These are phyloP conservation scores for Synanthedon formicaeformis DNA, from an alignment of 2,888 invertebrate genomes.

Conservation along the genomic window DNA sequence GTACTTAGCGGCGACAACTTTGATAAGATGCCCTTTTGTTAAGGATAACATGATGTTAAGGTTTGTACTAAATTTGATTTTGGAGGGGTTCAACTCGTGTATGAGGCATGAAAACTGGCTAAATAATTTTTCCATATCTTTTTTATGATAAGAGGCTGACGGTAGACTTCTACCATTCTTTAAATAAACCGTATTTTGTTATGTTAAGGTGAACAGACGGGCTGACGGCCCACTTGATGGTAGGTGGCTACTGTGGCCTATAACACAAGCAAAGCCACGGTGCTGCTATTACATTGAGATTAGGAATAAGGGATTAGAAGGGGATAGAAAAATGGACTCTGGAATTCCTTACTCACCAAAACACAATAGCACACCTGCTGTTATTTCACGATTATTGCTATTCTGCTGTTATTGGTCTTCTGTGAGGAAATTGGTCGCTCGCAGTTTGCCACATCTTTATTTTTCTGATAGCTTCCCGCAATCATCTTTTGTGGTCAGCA, in stretches of 20 bases:
- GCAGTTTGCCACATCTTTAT: too few relatives aligned
- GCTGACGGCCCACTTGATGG: background rate
- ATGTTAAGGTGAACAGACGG: background rate
- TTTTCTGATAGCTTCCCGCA: too few relatives aligned
- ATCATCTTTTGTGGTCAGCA: too few relatives aligned
- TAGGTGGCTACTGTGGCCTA: background rate
- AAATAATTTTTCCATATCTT: too few relatives aligned
- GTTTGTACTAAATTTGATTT: conserved; percentile 1
- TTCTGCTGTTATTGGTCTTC: too few relatives aligned
- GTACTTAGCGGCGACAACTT: conserved; percentile 43
- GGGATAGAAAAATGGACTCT: background rate
- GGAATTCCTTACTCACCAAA: background rate
- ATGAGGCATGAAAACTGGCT: too few relatives aligned
- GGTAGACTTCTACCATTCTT: too few relatives aligned
- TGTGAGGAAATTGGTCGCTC: too few relatives aligned
- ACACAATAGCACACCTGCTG: background rate
- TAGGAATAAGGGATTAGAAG: too few relatives aligned
- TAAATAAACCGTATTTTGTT: too few relatives aligned
- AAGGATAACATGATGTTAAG: conserved; percentile 26
- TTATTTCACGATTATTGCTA: too few relatives aligned
- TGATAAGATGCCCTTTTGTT: conserved; percentile 56
- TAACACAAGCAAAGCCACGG: background rate
- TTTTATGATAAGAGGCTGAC: too few relatives aligned
- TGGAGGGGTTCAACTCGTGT: background rate
- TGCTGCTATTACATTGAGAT: background rate